phyloP scores from a whole-genome alignment of 2,113 vertebrate genomes.

The Ophiodon elongatus region DNA sequence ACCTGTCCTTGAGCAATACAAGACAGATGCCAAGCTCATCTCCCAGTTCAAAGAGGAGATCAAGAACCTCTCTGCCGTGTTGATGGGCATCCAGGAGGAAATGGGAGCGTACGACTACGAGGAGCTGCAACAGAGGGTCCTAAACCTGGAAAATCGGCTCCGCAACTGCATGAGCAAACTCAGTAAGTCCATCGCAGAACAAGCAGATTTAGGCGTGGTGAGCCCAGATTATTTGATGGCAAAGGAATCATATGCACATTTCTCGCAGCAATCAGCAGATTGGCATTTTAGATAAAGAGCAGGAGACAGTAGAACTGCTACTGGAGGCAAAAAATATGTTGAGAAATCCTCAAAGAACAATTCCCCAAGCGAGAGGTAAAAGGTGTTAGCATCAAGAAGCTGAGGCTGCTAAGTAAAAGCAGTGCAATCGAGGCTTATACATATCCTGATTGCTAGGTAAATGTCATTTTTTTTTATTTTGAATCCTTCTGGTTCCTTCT shows the following conservation, averaged over 20 bases:
- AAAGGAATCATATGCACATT: slow-evolving; percentile 17
- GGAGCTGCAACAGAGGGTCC: slow-evolving; percentile 93
- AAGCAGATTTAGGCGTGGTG: neutral
- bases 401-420: neutral
- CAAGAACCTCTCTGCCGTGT: slow-evolving; percentile 91
- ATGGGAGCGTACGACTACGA: slow-evolving; percentile 98
- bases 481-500: neutral
- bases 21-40: slow-evolving; percentile 95
- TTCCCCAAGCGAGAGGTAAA: neutral
- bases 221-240: slow-evolving; percentile 8
- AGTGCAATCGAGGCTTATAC: neutral
- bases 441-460: neutral
- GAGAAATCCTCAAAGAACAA: neutral
- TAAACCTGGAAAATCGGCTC: slow-evolving; percentile 93
- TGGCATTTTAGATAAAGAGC: slow-evolving; percentile 25
- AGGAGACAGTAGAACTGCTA: neutral
- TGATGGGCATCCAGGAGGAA: slow-evolving; percentile 96
- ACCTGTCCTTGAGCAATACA: slow-evolving; percentile 98
- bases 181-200: slow-evolving; percentile 86
- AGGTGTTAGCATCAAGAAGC: neutral
- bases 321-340: slow-evolving; percentile 23
- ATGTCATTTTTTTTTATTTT: neutral
- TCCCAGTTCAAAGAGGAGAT: slow-evolving; percentile 99
- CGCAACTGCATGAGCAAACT: slow-evolving; percentile 98
- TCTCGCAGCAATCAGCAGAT: slow-evolving; percentile 31